Evolutionary conservation across 2,113 vertebrate species (phyloP).

Genomic region (Panthera leo): DNA sequence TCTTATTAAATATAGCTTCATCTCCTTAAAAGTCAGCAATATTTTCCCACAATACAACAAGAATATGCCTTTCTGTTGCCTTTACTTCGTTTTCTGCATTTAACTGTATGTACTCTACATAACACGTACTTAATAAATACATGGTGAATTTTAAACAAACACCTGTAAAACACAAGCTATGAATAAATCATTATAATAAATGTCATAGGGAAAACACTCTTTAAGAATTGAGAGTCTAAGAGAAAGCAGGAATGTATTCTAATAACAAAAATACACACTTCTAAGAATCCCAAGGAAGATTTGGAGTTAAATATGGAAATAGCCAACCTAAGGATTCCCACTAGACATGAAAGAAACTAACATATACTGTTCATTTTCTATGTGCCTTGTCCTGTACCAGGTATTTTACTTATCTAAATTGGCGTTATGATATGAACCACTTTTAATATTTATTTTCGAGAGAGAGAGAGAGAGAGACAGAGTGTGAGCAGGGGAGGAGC

Average conservation of each 20-base stretch:
- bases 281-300: constrained; percentile 6
- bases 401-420: neutral
- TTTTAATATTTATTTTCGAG: neutral
- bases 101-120: neutral
- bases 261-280: neutral
- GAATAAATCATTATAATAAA: constrained; percentile 64
- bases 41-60: neutral
- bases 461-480: no score
- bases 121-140: constrained; percentile 38
- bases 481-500: no score
- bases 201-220: constrained; percentile 49
- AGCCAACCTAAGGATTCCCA: neutral
- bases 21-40: constrained; percentile 24
- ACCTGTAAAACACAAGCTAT: constrained; percentile 45
- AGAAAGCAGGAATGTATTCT: constrained; percentile 12
- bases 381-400: neutral
- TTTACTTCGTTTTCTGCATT: constrained; percentile 37
- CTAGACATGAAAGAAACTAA: neutral
- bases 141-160: constrained; percentile 59
- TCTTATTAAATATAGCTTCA: constrained; percentile 26
- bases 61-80: neutral
- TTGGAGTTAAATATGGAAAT: neutral
- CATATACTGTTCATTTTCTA: neutral
- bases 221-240: neutral
- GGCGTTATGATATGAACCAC: neutral